Evolutionary conservation across 2,113 vertebrate genomes (phyloP).

Genomic region (Semnornis frantzii): DNA sequence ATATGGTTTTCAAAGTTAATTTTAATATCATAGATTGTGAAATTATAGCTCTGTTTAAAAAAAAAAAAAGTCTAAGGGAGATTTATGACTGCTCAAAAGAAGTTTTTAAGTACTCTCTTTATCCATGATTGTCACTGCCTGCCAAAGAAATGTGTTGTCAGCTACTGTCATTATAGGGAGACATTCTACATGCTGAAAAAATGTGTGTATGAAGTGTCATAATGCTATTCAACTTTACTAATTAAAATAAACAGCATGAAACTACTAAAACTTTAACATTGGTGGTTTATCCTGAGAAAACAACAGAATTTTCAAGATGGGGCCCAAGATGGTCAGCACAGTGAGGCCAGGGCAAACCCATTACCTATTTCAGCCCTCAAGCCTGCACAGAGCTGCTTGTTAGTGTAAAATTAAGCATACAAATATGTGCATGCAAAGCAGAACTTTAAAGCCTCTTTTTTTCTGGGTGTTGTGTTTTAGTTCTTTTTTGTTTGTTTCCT

Average conservation of each 20-base stretch:
- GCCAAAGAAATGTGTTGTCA: not conserved
- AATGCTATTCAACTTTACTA: not conserved
- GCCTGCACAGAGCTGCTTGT: not conserved
- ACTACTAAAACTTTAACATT: not conserved
- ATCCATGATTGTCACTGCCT: not conserved
- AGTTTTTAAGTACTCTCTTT: not conserved
- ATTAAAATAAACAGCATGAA: not conserved
- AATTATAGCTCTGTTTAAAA: not conserved
- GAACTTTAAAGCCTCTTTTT: not conserved
- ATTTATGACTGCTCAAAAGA: not conserved
- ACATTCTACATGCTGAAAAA: not conserved
- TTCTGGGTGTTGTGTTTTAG: rapidly evolving
- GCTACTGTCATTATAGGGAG: not conserved
- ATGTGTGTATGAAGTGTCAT: not conserved
- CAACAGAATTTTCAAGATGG: not conserved
- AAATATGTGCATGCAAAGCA: rapidly evolving
- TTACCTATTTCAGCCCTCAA: not conserved
- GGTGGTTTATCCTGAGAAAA: not conserved
- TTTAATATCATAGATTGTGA: not conserved
- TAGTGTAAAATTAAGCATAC: not conserved
- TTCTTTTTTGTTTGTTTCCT: rapidly evolving
- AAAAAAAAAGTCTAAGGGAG: not conserved
- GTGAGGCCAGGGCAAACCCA: not conserved
- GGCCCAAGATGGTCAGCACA: not conserved
- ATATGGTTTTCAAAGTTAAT: not conserved